Conservation (phyloP, 2,113 vertebrate species). For the Melospiza georgiana region DNA sequence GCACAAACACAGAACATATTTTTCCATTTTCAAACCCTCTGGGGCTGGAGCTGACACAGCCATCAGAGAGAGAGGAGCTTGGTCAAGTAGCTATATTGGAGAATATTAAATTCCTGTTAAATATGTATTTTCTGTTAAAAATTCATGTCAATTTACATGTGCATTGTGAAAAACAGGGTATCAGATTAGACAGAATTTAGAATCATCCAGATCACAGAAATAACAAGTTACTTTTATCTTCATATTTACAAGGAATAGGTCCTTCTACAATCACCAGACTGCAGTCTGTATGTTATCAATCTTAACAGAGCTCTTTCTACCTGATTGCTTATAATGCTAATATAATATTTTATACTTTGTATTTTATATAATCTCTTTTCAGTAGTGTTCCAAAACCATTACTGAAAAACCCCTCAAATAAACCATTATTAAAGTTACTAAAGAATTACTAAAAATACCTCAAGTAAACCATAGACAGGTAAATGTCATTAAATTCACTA, state of each 20-base stretch:
- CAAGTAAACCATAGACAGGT: not conserved
- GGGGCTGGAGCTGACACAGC: not conserved
- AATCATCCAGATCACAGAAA: not conserved
- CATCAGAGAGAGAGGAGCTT: not conserved
- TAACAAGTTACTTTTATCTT: not conserved
- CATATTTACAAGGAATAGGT: not conserved
- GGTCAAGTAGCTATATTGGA: fast-evolving
- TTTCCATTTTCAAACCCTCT: not conserved
- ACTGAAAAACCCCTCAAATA: not conserved
- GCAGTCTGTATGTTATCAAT: not conserved
- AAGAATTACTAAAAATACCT: not conserved
- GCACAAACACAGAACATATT: not conserved
- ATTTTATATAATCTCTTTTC: not conserved
- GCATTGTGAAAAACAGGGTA: not conserved
- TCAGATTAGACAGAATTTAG: not conserved
- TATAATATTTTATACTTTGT: not conserved
- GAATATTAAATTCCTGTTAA: not conserved
- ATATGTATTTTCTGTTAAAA: not conserved
- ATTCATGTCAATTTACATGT: not conserved
- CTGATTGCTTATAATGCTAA: not conserved
- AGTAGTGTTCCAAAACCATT: not conserved
- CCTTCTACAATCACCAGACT: not conserved
- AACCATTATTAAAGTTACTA: not conserved
- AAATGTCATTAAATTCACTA: not conserved
- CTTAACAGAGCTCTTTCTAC: not conserved